Base-by-base conservation (phyloP, 2,888 invertebrate genomes). In the Dendrolimus pini region DNA sequence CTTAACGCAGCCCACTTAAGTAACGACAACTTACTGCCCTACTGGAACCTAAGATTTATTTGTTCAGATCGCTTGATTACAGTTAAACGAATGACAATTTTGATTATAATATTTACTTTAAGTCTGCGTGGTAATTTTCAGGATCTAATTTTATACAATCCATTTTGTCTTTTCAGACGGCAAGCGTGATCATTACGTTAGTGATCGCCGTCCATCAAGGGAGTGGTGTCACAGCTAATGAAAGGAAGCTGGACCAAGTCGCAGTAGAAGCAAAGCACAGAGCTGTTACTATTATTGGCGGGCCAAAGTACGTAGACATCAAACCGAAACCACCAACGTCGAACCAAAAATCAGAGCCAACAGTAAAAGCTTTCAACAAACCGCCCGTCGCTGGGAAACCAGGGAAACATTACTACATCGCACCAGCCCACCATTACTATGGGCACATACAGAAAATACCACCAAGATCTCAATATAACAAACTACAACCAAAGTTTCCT, bases 181-280 rank as follows among this genome's bases (percentile, higher is more conserved):
- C 85, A 85, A 83, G 88, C 81, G 82, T 89, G 85, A 83, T 89
- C 82, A 75, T 82, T 74, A 80, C 82, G 77, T 80, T 89, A 82
- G 84, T 82, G 83, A 83, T 89, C 82, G 82, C 80, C 83, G 81
- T 88, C 81, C 80, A 77, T 75, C 75, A 80, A 79, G 79, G 78
- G 65, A 67, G 72, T 77, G 82, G 79, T 73, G 84, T 78, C 70
- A 77, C 77, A 71, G 79, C 78, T 68, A 73, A 80, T 75, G 82
- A 77, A 65, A 65, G 62, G 65, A 63, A 67, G 66, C 65, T 72
- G 63, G 89, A 91, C 72, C 87, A 82, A 67, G 61, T 88, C 65
- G 89, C 88, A 57, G 76, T 84, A 65, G 90, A 91, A 75, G 67
- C 82, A 61, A 79, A 80, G 69, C 75, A 77, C 64, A 77, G 72